phyloP scores from a whole-genome alignment of 2,888 invertebrate species.

The Drosophila acutilabella region DNA sequence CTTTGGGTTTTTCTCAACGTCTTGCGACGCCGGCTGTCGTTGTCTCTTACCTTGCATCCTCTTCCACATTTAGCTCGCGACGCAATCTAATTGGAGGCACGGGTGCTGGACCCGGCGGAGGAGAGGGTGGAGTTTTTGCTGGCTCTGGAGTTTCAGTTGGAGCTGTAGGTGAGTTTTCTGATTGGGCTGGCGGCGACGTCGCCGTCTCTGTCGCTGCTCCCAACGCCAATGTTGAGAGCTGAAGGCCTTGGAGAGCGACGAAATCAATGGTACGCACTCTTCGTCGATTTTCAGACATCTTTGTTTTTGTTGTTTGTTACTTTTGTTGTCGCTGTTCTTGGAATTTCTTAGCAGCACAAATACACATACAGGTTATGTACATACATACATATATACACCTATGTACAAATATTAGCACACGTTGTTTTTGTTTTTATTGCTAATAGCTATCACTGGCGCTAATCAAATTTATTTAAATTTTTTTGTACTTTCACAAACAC shows the following conservation, averaged over 20 bases:
- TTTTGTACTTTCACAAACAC: conserved; percentile 61
- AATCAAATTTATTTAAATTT: conserved; percentile 72
- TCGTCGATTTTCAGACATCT: conserved; percentile 70
- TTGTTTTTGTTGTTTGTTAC: conserved; percentile 34
- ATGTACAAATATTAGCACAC: conserved; percentile 30
- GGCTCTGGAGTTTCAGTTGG: conserved; percentile 17
- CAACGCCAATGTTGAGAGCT: conserved; percentile 44
- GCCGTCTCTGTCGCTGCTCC: conserved; percentile 23
- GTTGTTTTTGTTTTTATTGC: conserved; percentile 21
- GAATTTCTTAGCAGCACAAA: conserved; percentile 45
- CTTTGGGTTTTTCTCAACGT: conserved; percentile 51
- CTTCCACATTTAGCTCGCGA: conserved; percentile 70
- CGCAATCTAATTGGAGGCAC: conserved; percentile 63
- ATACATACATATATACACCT: conserved; percentile 4
- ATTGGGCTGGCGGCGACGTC: conserved; percentile 34
- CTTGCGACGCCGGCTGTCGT: conserved; percentile 12
- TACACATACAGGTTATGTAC: conserved; percentile 18
- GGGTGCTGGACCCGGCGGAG: conserved; percentile 36
- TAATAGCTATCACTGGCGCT: conserved; percentile 37
- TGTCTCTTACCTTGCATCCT: conserved; percentile 67
- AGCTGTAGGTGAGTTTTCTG: conserved; percentile 28
- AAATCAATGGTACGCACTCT: conserved; percentile 73
- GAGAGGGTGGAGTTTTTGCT: conserved; percentile 9
- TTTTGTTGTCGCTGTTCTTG: conserved; percentile 56
- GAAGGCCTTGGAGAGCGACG: conserved; percentile 61